Base-by-base conservation (phyloP, 1,140 invertebrate genomes). In the Pachyrhynchus sulphureomaculatus region DNA sequence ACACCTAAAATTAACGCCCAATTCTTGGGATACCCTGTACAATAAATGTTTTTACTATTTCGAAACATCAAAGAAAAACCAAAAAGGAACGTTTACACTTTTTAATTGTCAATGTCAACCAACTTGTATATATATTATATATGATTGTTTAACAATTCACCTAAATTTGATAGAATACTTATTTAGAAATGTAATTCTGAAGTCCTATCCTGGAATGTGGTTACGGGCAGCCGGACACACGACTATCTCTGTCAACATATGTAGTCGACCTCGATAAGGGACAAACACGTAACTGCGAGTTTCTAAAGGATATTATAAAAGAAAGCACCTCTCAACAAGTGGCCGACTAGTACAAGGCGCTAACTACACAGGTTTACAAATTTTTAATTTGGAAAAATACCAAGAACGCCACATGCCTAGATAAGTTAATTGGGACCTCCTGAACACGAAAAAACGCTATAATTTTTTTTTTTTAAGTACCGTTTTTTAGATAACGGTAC, bases 111-210 rank as follows among this genome's bases (percentile, higher is more conserved):
- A 21, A 42, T 42, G 15, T 42, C 9, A 42, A 42, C 39, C 39
- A 42, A 47, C 44, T 47, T 32, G 44, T 47, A 29, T 47, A 47
- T 44, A 44, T 47, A 44, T n/a, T n/a, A n/a, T 6, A 37, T 47
- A 48, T 58, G 55, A 58, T 58, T 58, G 55, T 58, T 56, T 48
- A 58, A 44, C 47, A 58, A 9, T 56, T 41, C 45, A 56, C 39
- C 32, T 56, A 56, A 47, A 32, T 47, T 47, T 47, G 21, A 47
- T 47, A 47, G 44, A 23, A 47, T 47, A n/a, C 29, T 21, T 47
- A 13, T 20, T n/a, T 47, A 47, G 21, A 17, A 24, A 23, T 42
- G 23, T 47, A 29, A 10, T 6, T 6, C 12, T 10, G 23, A 10
- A 47, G 44, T 47, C 20, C 44, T 24, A n/a, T n/a, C n/a, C n/a